These are phyloP conservation scores for Megaceryle maxima DNA, from an alignment of 2,113 vertebrate genomes.

Conservation along the genomic window DNA sequence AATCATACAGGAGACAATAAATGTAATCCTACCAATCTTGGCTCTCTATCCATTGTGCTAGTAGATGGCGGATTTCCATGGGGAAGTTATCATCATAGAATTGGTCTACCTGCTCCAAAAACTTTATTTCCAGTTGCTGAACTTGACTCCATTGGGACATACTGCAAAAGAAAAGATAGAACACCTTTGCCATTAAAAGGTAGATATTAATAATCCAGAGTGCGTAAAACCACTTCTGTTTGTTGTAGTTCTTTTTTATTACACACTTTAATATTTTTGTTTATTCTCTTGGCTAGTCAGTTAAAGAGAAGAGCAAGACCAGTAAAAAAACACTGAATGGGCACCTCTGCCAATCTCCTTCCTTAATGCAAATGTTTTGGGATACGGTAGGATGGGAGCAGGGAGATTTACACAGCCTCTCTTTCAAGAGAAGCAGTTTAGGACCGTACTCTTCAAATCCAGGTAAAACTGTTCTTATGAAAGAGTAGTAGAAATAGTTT, in stretches of 20 bases:
- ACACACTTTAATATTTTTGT: neutral
- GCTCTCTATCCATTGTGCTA: slow-evolving; percentile 93
- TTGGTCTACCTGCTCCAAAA: slow-evolving; percentile 94
- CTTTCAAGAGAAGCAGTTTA: neutral
- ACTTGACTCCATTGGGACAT: slow-evolving; percentile 99
- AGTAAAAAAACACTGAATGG: neutral
- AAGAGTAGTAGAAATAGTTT: neutral
- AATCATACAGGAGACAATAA: neutral
- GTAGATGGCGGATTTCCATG: slow-evolving; percentile 93
- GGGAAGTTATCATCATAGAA: slow-evolving; percentile 97
- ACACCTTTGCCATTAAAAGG: neutral
- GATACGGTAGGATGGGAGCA: neutral
- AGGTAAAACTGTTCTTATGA: neutral
- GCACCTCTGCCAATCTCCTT: neutral
- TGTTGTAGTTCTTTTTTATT: neutral
- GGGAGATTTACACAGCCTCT: neutral
- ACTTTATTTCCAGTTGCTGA: slow-evolving; percentile 93
- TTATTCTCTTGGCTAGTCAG: neutral
- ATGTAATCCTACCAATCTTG: slow-evolving; percentile 88
- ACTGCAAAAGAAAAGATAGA: slow-evolving; percentile 63
- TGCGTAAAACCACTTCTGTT: neutral
- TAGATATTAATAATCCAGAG: neutral
- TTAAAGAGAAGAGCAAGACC: neutral
- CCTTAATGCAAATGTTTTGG: neutral
- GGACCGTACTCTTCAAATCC: neutral